These are phyloP conservation scores for Armadillidium nasatum DNA, from an alignment of 1,140 invertebrate species.

Conservation along the genomic window DNA sequence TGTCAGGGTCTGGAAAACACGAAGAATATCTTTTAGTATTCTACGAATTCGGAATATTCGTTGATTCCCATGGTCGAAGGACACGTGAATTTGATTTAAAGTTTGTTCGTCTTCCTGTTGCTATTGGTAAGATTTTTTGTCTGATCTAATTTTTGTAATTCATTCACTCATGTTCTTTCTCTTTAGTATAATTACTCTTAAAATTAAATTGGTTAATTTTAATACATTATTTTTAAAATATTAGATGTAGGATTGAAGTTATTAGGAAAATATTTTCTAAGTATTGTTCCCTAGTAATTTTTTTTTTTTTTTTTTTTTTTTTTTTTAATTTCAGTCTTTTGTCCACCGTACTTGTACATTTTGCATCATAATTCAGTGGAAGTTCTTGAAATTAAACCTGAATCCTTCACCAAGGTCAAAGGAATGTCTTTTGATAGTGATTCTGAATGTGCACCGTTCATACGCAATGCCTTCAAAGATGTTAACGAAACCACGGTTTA, in stretches of 20 bases:
- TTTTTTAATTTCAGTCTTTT: not conserved
- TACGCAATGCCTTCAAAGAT: not conserved
- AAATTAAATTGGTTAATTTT: no score
- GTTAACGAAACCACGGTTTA: not conserved
- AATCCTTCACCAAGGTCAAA: not conserved
- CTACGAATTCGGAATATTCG: conserved; percentile 80
- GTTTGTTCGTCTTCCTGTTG: conserved; percentile 73
- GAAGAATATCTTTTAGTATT: conserved; percentile 73
- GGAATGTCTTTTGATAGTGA: conserved; percentile 7
- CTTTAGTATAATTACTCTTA: not conserved
- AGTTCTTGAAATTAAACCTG: not conserved
- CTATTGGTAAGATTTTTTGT: conserved; percentile 58
- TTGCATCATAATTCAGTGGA: conserved; percentile 1
- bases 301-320: no score
- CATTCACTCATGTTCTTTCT: not conserved
- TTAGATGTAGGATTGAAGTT: no score
- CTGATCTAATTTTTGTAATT: not conserved
- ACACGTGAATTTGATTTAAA: conserved; percentile 70
- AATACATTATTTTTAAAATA: no score
- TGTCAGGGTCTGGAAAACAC: conserved; percentile 45
- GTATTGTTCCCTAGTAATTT: no score
- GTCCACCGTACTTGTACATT: not conserved
- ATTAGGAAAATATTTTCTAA: no score
- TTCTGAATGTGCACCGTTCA: not conserved
- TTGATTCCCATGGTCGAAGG: conserved; percentile 71